Evolutionary conservation across 2,113 vertebrate species (phyloP), one percentile per base, ranked within the genome.

Genomic region (Lynx canadensis): DNA sequence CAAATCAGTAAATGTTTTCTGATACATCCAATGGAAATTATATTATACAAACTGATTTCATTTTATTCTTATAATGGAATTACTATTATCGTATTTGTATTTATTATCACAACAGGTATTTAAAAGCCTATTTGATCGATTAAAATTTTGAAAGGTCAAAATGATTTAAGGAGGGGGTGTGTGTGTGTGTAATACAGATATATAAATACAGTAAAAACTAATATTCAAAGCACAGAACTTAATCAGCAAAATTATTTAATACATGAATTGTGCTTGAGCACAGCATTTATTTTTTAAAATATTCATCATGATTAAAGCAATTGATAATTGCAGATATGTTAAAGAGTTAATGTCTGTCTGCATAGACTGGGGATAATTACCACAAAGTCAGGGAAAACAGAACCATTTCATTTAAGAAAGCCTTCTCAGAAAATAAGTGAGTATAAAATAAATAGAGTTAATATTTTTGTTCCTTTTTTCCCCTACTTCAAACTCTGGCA

Each of bases 71-170:
- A 80, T 21, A 74, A 79, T 84, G 10, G 4, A 68, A 74, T 31
- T 90, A 55, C 81, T 87, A 57, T 7, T 10, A 89, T 31, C 25
- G n/a, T 41, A 85, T 81, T 3, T 78, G 69, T 27, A 31, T 66
- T 60, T 83, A 66, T 89, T 82, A 21, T 36, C 25, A 93, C 13
- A 89, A 16, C 15, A 15, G 36, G 15, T 65, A 36, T 50, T 95
- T 96, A 91, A 94, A 88, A 93, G 8, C 0, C 57, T 60, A 60
- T 41, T n/a, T 79, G 27, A 60, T 86, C 5, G 45, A 73, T 79
- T 82, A 78, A n/a, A 93, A 52, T 73, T 68, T 90, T 96, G 27
- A 74, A 86, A 93, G 45, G 1, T 57, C 90, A n/a, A 89, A 19
- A 87, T 52, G 21, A 66, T 89, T 52, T 97, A 60, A 33, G 21